These are phyloP conservation scores for Scomber colias DNA, from an alignment of 2,113 vertebrate species.

Conservation along the genomic window DNA sequence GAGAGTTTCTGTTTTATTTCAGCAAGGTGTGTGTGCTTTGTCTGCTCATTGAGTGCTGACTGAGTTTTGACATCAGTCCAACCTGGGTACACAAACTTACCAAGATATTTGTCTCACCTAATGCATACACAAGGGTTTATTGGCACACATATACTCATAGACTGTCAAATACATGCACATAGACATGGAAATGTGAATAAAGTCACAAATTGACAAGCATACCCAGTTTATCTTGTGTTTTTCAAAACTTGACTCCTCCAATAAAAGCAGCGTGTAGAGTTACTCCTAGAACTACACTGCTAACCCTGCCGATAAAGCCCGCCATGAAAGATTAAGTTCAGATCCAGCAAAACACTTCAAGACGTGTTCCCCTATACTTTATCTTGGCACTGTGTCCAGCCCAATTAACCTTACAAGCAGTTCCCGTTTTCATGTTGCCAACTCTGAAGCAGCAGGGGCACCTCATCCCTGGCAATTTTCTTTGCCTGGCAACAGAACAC, in stretches of 20 bases:
- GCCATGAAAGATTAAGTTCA: conserved; percentile 75
- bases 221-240: conserved; percentile 10
- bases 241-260: conserved; percentile 21
- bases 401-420: conserved; percentile 79
- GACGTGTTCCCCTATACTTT: conserved; percentile 62
- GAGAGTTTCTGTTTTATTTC: conserved; percentile 84
- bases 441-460: conserved; percentile 55
- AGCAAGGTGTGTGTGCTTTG: conserved; percentile 69
- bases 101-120: conserved; percentile 52
- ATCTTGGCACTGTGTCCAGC: conserved; percentile 68
- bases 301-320: conserved; percentile 64
- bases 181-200: neutral
- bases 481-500: conserved; percentile 73
- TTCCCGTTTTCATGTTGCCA: conserved; percentile 53
- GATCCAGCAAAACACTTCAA: conserved; percentile 70
- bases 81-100: conserved; percentile 78
- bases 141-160: conserved; percentile 11
- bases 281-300: conserved; percentile 53
- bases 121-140: conserved; percentile 36
- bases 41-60: conserved; percentile 71
- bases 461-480: conserved; percentile 65
- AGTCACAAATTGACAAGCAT: conserved; percentile 17
- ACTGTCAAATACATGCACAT: conserved; percentile 16
- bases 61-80: conserved; percentile 79
- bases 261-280: conserved; percentile 57